Evolutionary conservation across 2,113 vertebrate species (phyloP).

Genomic region (Arvicanthis niloticus): DNA sequence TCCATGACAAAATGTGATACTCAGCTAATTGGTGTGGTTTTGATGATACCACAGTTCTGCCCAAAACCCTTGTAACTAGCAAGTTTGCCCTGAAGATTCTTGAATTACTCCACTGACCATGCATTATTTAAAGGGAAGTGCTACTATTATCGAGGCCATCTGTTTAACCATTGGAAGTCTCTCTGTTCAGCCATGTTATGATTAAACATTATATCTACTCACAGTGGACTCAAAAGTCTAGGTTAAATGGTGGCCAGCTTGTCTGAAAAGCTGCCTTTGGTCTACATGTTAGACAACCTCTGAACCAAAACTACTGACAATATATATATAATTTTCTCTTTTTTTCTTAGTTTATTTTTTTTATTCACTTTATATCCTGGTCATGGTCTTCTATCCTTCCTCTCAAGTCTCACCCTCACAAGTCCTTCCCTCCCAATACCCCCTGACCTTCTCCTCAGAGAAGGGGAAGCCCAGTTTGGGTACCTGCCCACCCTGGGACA

Average conservation of each 20-base stretch:
- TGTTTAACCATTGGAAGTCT: conserved; percentile 81
- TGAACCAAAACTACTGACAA: conserved; percentile 58
- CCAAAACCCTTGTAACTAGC: conserved; percentile 64
- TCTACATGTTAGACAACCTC: conserved; percentile 55
- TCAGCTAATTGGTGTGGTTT: conserved; percentile 60
- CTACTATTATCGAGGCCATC: conserved; percentile 80
- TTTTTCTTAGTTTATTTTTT: too few species aligned
- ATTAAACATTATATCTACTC: conserved; percentile 63
- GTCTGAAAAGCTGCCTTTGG: conserved; percentile 29
- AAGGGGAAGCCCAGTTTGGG: too few species aligned
- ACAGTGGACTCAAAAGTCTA: conserved; percentile 15
- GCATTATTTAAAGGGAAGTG: conserved; percentile 82
- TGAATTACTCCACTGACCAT: conserved; percentile 81
- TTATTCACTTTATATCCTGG: too few species aligned
- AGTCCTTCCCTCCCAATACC: too few species aligned
- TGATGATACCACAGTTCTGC: conserved; percentile 65
- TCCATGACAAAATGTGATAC: conserved; percentile 61
- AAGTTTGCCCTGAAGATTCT: conserved; percentile 67
- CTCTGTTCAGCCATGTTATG: conserved; percentile 68
- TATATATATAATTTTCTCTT: background rate
- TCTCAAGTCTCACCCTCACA: too few species aligned
- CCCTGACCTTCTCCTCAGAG: too few species aligned
- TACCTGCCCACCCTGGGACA: too few species aligned
- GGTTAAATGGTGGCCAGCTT: conserved; percentile 66
- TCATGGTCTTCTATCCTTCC: too few species aligned